Evolutionary conservation across 1,140 invertebrate genomes (phyloP).

Genomic region (Choristoneura fumiferana): DNA sequence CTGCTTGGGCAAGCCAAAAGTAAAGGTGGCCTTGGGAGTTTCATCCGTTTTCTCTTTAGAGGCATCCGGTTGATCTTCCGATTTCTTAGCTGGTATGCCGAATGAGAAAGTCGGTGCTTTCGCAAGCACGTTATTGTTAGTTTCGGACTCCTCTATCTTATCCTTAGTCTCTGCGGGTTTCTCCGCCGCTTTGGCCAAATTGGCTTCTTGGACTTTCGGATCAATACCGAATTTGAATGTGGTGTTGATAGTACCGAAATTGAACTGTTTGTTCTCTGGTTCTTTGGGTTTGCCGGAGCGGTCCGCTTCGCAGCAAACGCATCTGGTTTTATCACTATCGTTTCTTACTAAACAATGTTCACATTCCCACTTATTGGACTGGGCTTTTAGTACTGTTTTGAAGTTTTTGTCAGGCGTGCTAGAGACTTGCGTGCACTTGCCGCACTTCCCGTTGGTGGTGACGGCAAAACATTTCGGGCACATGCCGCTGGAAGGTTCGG

Average conservation of each 20-base stretch:
- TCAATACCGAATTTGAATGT: conserved; percentile 76
- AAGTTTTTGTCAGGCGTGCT: conserved; percentile 23
- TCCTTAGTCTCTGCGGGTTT: conserved; percentile 29
- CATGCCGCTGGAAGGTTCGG: not conserved
- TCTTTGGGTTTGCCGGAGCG: conserved; percentile 75
- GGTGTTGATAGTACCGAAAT: conserved; percentile 43
- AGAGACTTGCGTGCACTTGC: not conserved
- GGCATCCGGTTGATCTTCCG: conserved; percentile 25
- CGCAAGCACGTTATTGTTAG: conserved; percentile 53
- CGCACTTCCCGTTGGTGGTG: conserved; percentile 16
- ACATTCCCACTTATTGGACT: conserved; percentile 82
- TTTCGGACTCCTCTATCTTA: conserved; percentile 38
- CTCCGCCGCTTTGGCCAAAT: conserved; percentile 26
- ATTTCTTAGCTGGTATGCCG: conserved; percentile 42
- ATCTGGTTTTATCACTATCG: conserved; percentile 76
- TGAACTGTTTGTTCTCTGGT: conserved; percentile 38
- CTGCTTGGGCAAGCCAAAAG: conserved; percentile 52
- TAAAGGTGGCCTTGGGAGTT: conserved; percentile 35
- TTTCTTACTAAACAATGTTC: conserved; percentile 83
- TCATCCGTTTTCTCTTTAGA: conserved; percentile 26
- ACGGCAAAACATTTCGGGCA: conserved; percentile 24
- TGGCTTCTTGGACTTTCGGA: conserved; percentile 32
- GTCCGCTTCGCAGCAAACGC: conserved; percentile 84
- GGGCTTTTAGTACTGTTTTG: conserved; percentile 52
- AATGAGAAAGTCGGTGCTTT: conserved; percentile 62